These are phyloP conservation scores for Phylloscopus trochilus DNA, from an alignment of 2,113 vertebrate species.

Conservation along the genomic window DNA sequence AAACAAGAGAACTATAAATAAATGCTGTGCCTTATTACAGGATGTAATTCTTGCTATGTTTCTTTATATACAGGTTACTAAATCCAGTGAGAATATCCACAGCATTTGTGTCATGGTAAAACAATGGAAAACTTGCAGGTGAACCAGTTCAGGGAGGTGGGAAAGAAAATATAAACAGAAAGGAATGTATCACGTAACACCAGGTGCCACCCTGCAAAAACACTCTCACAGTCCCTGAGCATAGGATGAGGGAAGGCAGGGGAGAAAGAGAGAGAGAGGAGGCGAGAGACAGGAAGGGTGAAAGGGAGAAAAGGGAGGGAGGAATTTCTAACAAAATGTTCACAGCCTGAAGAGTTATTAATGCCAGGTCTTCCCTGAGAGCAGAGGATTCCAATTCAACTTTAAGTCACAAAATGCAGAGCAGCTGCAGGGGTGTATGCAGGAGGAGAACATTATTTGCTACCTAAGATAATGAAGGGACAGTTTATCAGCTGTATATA, in stretches of 20 bases:
- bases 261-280: not conserved
- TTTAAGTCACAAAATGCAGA: not conserved
- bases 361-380: not conserved
- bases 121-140: slow-evolving; percentile 12
- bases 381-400: not conserved
- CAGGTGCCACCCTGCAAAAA: not conserved
- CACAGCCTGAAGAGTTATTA: not conserved
- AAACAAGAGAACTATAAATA: not conserved
- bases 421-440: rapidly evolving
- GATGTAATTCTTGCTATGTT: not conserved
- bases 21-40: not conserved
- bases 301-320: not conserved
- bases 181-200: not conserved
- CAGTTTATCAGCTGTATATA: not conserved
- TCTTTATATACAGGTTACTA: not conserved
- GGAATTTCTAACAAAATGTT: not conserved
- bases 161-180: slow-evolving; percentile 2
- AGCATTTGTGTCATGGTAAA: not conserved
- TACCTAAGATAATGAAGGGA: not conserved
- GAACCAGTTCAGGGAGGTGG: not conserved
- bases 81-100: not conserved
- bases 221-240: not conserved
- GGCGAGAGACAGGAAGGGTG: not conserved
- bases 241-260: not conserved
- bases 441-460: not conserved